Evolutionary conservation across 2,888 invertebrate species (phyloP), one percentile per base, ranked within the genome.

Genomic region (Trissolcus japonicus): DNA sequence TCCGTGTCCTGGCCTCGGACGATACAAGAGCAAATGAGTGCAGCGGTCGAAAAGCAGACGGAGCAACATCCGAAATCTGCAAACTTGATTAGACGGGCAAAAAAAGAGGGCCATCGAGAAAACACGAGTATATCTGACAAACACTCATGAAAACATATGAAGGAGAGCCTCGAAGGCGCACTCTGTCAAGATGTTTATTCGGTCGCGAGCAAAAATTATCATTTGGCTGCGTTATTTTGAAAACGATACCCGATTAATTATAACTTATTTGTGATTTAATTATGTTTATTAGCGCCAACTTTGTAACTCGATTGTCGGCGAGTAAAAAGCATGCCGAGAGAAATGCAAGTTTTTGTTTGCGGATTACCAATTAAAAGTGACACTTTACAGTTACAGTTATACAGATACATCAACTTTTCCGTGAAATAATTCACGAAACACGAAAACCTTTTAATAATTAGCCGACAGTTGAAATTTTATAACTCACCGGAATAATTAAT

Each of bases 11-110:
- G 72, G 76, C 61, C 65, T 72, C 76, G 59, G 57, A 63, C 54
- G 65, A 72, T 35, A 68, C 35, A 35, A 40, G 67, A 76, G 75
- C 73, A 79, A 78, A 78, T 79, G 77, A 78, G 72, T 57, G 76
- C 65, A 65, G 21, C 35, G 51, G 61, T 57, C 71, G 67, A 76
- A 72, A 80, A 79, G 75, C 76, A 65, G 61, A 63, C 51, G 60
- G 71, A 76, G 48, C 69, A 29, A 66, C 69, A 25, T 67, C 60
- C 74, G 63, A 78, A 79, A 76, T 72, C 77, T 72, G 72, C 66
- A 74, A 77, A 74, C 75, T 79, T 75, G 72, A 78, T 78, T 72
- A 63, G 67, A 67, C 51, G 55, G 50, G 77, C 35, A 61, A 73
- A 69, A 78, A 78, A 73, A 60, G 65, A 76, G 69, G 69, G 46